A percentile compares a stretch with the other conserved stretches of the same genome.
Conservation (phyloP, 1,140 invertebrate genomes). For the Drosophila virilis region DNA sequence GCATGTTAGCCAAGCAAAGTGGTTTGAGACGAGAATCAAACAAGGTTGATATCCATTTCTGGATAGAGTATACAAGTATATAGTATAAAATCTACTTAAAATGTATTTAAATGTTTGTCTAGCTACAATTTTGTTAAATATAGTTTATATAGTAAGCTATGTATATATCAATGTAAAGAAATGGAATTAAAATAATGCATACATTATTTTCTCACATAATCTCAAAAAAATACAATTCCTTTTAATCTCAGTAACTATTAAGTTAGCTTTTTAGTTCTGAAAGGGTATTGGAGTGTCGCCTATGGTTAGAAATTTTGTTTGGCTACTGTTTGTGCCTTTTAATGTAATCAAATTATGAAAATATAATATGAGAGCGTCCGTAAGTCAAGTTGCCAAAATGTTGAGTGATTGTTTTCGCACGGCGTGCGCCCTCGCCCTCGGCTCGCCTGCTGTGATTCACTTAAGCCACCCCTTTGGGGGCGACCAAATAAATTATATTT, state of each 20-base stretch:
- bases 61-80: too few species aligned
- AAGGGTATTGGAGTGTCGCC: constrained; percentile 38
- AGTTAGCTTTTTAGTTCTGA: not conserved
- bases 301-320: not conserved
- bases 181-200: too few species aligned
- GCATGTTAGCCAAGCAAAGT: not conserved
- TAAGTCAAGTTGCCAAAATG: constrained; percentile 79
- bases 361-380: constrained; percentile 70
- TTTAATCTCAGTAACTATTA: too few species aligned
- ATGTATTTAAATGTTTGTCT: too few species aligned
- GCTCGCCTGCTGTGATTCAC: constrained; percentile 64
- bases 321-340: constrained; percentile 55
- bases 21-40: not conserved
- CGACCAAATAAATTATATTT: constrained; percentile 79
- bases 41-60: not conserved
- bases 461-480: constrained; percentile 68
- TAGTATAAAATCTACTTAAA: too few species aligned
- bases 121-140: too few species aligned
- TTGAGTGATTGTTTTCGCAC: constrained; percentile 78
- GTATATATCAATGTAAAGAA: too few species aligned
- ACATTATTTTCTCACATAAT: too few species aligned
- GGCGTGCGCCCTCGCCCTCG: constrained; percentile 37
- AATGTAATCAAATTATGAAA: constrained; percentile 83
- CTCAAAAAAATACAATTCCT: too few species aligned
- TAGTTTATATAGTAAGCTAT: too few species aligned